Evolutionary conservation across 2,113 vertebrate genomes (phyloP).

Genomic region (Columba livia): DNA sequence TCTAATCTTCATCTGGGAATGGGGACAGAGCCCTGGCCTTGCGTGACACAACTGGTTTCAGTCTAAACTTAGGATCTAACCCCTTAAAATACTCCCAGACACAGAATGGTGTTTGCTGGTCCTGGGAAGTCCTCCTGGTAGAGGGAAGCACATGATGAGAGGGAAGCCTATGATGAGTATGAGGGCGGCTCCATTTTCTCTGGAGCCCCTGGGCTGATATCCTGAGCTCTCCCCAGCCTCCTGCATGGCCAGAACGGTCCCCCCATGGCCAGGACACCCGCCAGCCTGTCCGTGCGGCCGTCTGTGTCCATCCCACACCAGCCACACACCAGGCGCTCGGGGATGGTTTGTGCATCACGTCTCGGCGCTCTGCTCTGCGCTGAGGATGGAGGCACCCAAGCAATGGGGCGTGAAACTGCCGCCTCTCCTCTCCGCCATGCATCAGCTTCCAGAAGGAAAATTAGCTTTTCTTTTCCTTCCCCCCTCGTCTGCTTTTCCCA

Average conservation of each 20-base stretch:
- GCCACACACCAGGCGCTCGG: rapidly evolving
- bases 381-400: background rate
- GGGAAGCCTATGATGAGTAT: background rate
- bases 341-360: background rate
- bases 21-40: background rate
- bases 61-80: background rate
- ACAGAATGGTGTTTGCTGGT: background rate
- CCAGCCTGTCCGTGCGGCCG: background rate
- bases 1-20: background rate
- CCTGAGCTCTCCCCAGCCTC: background rate
- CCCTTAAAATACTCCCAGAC: background rate
- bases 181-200: background rate
- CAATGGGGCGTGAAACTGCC: background rate
- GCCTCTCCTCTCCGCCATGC: rapidly evolving
- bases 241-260: rapidly evolving
- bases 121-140: background rate
- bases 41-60: rapidly evolving
- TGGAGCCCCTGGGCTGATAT: background rate
- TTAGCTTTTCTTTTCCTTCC: background rate
- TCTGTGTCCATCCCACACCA: background rate
- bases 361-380: background rate
- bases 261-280: rapidly evolving
- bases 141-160: no score
- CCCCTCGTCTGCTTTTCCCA: background rate
- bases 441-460: background rate